Base-by-base conservation (phyloP, 2,888 invertebrate species). In the Pyrgus malvae region DNA sequence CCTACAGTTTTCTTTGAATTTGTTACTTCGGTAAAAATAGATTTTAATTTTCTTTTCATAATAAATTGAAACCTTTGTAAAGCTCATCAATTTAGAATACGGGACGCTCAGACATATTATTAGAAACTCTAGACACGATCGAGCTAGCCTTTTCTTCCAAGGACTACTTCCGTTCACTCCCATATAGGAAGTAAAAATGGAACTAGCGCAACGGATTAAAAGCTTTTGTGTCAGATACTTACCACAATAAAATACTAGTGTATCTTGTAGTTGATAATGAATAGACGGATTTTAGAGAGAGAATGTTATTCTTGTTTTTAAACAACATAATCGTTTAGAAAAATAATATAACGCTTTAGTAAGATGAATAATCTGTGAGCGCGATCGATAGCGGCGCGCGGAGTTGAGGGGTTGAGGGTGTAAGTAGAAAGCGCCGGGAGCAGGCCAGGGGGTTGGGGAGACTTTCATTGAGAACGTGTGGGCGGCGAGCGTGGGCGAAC, bases 381-480 rank as follows among this genome's bases (percentile, higher is more conserved):
- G 61, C 81, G 89, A 90, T 90, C 90, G 83, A 90, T 90, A 88
- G 74, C 42, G 9, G 68, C 64, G 74, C 72, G 75, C 71, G 67
- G 69, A 51, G 55, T 57, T 44, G 60, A 64, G 60, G 67, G 67
- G 68, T 55, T 57, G 62, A 51, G 67, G 59, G 42, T 45, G 48
- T 57, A 57, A 51, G 51, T n/a, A 46, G 67, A 64, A 73, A 65
- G 66, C 61, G 64, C 59, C 66, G 65, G 61, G 33, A 70, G 70
- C 70, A 23, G 55, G 62, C 68, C 63, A n/a, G 29, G 4, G 45
- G 60, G 57, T 59, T 51, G 64, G 63, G 72, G 69, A 69, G 75
- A 74, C 69, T 87, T 93, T 93, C 93, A 93, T 93, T 93, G 91
- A 93, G 92, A 92, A 91, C 91, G 92, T 92, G 93, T 93, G 91